Evolutionary conservation across 2,113 vertebrate species (phyloP).

Genomic region (Pycnonotus jocosus): DNA sequence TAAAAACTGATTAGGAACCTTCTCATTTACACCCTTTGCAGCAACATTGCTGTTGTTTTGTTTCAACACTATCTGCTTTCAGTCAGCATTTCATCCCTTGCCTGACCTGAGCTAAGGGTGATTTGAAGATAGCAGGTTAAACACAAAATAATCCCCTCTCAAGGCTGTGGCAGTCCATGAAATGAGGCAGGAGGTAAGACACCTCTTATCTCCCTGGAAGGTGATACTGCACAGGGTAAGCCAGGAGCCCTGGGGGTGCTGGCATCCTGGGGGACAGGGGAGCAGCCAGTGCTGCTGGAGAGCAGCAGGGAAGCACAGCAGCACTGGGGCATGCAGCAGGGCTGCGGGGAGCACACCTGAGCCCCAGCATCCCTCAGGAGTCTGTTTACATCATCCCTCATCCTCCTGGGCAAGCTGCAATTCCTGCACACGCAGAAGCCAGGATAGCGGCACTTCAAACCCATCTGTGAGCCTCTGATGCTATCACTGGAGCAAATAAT

Average conservation of each 20-base stretch:
- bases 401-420: not conserved
- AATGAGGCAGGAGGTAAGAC: not conserved
- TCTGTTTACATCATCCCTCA: not conserved
- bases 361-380: accelerated
- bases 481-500: not conserved
- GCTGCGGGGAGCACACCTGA: not conserved
- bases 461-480: not conserved
- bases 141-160: constrained; percentile 29
- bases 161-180: not conserved
- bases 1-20: not conserved
- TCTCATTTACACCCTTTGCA: not conserved
- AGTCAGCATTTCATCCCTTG: not conserved
- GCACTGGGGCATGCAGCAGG: not conserved
- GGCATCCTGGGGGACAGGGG: not conserved
- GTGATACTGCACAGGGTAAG: not conserved
- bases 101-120: not conserved
- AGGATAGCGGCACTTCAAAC: not conserved
- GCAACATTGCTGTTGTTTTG: not conserved
- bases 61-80: not conserved
- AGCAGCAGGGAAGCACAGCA: not conserved
- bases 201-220: not conserved
- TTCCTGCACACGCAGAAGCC: not conserved
- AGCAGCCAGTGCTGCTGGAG: not conserved
- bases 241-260: not conserved
- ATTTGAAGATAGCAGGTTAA: constrained; percentile 25